These are phyloP conservation scores for Xenopus laevis DNA, from an alignment of 2,113 vertebrate species.

Conservation along the genomic window DNA sequence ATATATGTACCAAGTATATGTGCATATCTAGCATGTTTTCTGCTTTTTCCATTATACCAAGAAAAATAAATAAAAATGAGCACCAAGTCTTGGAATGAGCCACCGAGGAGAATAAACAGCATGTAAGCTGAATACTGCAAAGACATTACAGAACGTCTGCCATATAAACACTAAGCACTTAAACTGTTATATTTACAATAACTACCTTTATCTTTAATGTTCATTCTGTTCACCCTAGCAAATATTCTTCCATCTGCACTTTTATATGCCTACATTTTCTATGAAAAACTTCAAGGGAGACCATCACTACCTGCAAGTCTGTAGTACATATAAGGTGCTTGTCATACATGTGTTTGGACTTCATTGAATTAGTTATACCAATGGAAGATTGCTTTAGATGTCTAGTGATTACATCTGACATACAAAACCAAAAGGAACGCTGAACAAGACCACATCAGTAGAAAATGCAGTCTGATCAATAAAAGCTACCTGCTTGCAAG, in stretches of 20 bases:
- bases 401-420: too few relatives aligned
- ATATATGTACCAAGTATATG: neutral
- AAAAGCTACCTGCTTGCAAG: too few relatives aligned
- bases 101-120: constrained; percentile 59
- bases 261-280: constrained; percentile 9
- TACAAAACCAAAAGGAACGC: too few relatives aligned
- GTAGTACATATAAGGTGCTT: too few relatives aligned
- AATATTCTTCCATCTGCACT: constrained; percentile 21
- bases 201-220: constrained; percentile 47
- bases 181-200: constrained; percentile 56
- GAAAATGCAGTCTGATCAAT: too few relatives aligned
- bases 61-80: constrained; percentile 56
- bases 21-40: constrained; percentile 11
- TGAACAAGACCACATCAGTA: too few relatives aligned
- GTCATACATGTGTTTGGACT: too few relatives aligned
- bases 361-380: too few relatives aligned
- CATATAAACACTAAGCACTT: constrained; percentile 57
- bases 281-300: neutral
- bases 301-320: neutral
- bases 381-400: too few relatives aligned
- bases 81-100: constrained; percentile 49
- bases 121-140: constrained; percentile 52
- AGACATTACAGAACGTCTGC: constrained; percentile 55
- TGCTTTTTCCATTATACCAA: constrained; percentile 46
- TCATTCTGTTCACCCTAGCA: constrained; percentile 31